A percentile compares a stretch with the other conserved stretches of the same genome.
Conservation (phyloP, 2,888 invertebrate genomes). For the Platycheirus albimanus region DNA sequence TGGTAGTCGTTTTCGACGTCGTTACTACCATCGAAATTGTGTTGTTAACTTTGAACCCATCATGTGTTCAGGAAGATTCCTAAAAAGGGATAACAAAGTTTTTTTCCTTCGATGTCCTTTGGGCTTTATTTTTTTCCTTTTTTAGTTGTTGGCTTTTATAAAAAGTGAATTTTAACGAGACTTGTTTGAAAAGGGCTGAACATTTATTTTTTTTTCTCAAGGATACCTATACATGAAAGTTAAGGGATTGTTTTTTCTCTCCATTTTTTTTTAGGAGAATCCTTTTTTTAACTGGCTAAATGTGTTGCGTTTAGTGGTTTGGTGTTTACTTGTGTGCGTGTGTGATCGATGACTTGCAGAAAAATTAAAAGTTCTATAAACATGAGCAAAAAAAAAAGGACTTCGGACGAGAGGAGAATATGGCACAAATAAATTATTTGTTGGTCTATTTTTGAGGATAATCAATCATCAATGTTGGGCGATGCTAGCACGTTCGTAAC, state of each 20-base stretch:
- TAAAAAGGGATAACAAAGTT: conserved; percentile 45
- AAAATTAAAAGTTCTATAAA: conserved; percentile 43
- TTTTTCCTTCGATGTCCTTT: conserved; percentile 15
- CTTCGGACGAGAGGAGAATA: conserved; percentile 30
- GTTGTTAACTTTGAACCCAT: conserved; percentile 73
- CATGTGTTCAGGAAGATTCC: conserved; percentile 58
- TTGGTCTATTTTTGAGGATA: conserved; percentile 37
- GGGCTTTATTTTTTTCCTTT: conserved; percentile 4
- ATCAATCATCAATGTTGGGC: conserved; percentile 55
- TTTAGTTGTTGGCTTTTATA: conserved; percentile 37
- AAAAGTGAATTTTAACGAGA: conserved; percentile 71
- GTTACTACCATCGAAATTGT: conserved; percentile 71
- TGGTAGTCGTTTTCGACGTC: conserved; percentile 49
- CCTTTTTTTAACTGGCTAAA: conserved; percentile 67
- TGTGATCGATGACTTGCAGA: conserved; percentile 55
- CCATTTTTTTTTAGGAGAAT: conserved; percentile 37
- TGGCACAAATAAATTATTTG: conserved; percentile 63
- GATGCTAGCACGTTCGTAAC: too few relatives aligned
- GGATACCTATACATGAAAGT: conserved; percentile 46
- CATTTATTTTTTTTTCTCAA: conserved; percentile 37
- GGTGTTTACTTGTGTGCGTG: conserved; percentile 24
- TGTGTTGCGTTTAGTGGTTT: conserved; percentile 25
- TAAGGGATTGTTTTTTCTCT: conserved; percentile 48
- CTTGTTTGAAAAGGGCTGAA: conserved; percentile 66
- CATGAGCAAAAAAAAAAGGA: conserved; percentile 20